Percentiles rank a stretch among this genome's conserved stretches.
phyloP scores from a whole-genome alignment of 1,140 invertebrate species.

The Pantala flavescens region DNA sequence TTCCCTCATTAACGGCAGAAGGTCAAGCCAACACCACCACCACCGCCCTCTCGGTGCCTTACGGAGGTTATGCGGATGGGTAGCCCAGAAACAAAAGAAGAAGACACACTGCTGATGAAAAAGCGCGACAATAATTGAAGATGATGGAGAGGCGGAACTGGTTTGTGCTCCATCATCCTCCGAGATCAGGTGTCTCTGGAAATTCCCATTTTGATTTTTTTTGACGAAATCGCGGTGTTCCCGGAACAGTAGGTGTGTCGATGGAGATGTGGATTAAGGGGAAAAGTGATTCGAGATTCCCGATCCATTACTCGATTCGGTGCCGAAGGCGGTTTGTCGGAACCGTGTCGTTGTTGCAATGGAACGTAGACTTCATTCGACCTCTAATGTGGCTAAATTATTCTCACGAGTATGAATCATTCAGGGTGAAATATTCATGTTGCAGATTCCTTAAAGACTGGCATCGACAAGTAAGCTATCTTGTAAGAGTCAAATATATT shows the following conservation, averaged over 20 bases:
- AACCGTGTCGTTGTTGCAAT: too few species aligned
- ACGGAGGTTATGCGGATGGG: background rate
- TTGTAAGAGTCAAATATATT: too few species aligned
- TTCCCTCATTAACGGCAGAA: background rate
- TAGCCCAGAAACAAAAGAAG: background rate
- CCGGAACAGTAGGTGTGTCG: background rate
- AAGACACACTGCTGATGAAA: background rate
- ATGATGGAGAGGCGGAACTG: background rate
- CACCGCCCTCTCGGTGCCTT: background rate
- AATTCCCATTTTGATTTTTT: background rate
- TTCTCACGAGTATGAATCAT: too few species aligned
- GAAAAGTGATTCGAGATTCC: too few species aligned
- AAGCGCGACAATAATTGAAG: slow-evolving; percentile 5
- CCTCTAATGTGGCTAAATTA: too few species aligned
- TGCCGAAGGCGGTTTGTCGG: too few species aligned
- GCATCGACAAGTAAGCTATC: too few species aligned
- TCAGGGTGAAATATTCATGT: too few species aligned
- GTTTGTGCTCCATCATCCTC: background rate
- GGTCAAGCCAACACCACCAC: background rate
- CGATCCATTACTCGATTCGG: too few species aligned
- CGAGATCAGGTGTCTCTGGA: background rate
- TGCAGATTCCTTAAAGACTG: too few species aligned
- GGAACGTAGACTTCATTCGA: too few species aligned
- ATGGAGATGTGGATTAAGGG: too few species aligned
- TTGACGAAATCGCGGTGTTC: background rate